These are phyloP conservation scores for Gymnocheta viridis DNA, from an alignment of 2,888 invertebrate genomes.

Conservation along the genomic window DNA sequence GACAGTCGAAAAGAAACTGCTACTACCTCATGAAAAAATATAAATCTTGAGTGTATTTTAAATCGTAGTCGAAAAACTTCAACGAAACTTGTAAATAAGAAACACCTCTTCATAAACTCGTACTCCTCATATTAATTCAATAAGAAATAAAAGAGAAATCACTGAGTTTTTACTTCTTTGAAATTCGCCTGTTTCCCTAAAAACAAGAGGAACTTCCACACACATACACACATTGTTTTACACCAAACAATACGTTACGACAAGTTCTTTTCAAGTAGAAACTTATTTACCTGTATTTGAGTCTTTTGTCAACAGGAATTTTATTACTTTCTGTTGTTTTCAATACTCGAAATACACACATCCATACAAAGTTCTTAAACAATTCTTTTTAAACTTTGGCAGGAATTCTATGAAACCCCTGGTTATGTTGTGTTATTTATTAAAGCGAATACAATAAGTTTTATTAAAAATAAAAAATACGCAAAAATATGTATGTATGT, in stretches of 20 bases:
- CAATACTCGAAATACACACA: neutral
- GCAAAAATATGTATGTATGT: slow-evolving; percentile 25
- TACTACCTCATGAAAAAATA: neutral
- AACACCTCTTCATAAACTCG: slow-evolving; percentile 52
- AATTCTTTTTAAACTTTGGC: slow-evolving; percentile 40
- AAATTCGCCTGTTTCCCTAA: slow-evolving; percentile 56
- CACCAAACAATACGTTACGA: slow-evolving; percentile 64
- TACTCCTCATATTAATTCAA: neutral
- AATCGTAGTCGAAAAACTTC: too few relatives aligned
- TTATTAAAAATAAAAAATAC: slow-evolving; percentile 43
- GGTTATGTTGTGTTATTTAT: slow-evolving; percentile 19
- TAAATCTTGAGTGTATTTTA: too few relatives aligned
- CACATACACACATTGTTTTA: slow-evolving; percentile 32
- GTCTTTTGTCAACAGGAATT: slow-evolving; percentile 55
- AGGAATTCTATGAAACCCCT: slow-evolving; percentile 63
- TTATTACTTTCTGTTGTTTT: slow-evolving; percentile 11
- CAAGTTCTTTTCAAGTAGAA: slow-evolving; percentile 68
- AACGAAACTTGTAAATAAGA: slow-evolving; percentile 42
- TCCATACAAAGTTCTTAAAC: neutral
- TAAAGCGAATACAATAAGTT: slow-evolving; percentile 50
- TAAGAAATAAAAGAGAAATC: slow-evolving; percentile 32
- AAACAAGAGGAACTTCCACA: slow-evolving; percentile 33
- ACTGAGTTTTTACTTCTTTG: slow-evolving; percentile 44
- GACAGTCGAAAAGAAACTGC: too few relatives aligned
- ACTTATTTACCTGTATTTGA: slow-evolving; percentile 67